phyloP scores from a whole-genome alignment of 1,140 invertebrate species.

The Apolygus lucorum region DNA sequence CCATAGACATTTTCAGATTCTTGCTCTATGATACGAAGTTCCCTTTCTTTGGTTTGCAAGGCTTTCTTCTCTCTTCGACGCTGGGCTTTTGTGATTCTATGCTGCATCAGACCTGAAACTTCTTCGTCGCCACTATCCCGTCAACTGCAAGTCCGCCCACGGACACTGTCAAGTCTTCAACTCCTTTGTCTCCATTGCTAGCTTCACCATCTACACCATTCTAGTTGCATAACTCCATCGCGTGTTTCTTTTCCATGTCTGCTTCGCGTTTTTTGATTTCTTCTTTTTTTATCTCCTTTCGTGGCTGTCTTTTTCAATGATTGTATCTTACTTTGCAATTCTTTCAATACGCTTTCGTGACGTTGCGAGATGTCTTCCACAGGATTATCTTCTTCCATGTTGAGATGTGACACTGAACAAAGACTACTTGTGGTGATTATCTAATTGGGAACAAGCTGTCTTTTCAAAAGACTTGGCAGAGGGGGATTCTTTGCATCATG shows the following conservation, averaged over 20 bases:
- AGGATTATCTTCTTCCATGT: not conserved
- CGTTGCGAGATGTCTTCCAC: not conserved
- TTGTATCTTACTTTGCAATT: constrained; percentile 54
- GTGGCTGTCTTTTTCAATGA: constrained; percentile 74
- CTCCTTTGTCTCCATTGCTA: not conserved
- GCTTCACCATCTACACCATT: no score
- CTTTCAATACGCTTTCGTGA: not conserved
- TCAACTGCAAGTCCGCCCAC: constrained; percentile 27
- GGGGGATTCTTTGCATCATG: no score
- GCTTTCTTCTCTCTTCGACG: constrained; percentile 78
- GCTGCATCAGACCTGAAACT: constrained; percentile 27
- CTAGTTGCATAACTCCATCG: constrained; percentile 48
- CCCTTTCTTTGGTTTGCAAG: constrained; percentile 63
- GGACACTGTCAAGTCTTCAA: constrained; percentile 24
- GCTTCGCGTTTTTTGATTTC: constrained; percentile 70
- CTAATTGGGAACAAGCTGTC: no score
- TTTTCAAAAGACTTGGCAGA: no score
- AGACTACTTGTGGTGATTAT: no score
- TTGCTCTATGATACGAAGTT: constrained; percentile 65
- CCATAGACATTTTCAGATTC: constrained; percentile 65
- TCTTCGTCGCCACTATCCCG: constrained; percentile 26
- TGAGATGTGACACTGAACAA: no score
- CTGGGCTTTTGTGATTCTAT: constrained; percentile 70
- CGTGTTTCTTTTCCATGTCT: constrained; percentile 48
- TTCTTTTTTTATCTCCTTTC: constrained; percentile 84